Evolutionary conservation across 2,888 invertebrate genomes (phyloP), one percentile per base, ranked within the genome.

Genomic region (Machimus atricapillus): DNA sequence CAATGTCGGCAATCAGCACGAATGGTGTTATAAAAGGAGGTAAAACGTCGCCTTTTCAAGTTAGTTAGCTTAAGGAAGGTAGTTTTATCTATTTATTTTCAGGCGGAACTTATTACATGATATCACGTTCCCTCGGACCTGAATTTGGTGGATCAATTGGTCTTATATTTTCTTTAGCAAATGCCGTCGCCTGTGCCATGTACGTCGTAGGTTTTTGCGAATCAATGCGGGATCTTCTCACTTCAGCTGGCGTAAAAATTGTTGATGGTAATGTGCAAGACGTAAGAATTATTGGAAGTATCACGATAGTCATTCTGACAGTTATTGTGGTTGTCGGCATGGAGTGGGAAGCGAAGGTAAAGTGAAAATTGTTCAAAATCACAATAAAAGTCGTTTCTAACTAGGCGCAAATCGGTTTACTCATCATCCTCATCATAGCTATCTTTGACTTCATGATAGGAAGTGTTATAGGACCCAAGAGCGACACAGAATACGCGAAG

Each of bases 101-200:
- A 97, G 99, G 99, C 90, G 99, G 99, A 82, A 98, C 99, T 0
- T 99, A 99, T 92, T 99, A 98, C 93, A 97, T 99, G 98, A 99
- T 99, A 94, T 98, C 98, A 3, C 94, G 99, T 88, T 98, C 98
- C 19, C 93, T 99, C 89, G 99, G 99, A 0, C 99, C 99, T 0
- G 99, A 99, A 93, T 99, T 98, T 91, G 99, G 99, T 1, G 97
- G 97, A 2, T 96, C 98, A 1, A 99, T 99, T 89, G 99, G 99
- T 0, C 93, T 99, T 40, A 98, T 99, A 90, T 99, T 99, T 93
- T 97, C 98, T 0, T 93, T 99, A 91, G 99, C 99, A 1, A 99
- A 99, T 92, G 98, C 98, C 0, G 98, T 99, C 1, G 98, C 98
- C 0, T 97, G 97, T 90, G 97, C 98, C 81, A 98, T 99, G 98